Conservation (phyloP, 2,888 invertebrate species). For the Peribatodes rhomboidaria region DNA sequence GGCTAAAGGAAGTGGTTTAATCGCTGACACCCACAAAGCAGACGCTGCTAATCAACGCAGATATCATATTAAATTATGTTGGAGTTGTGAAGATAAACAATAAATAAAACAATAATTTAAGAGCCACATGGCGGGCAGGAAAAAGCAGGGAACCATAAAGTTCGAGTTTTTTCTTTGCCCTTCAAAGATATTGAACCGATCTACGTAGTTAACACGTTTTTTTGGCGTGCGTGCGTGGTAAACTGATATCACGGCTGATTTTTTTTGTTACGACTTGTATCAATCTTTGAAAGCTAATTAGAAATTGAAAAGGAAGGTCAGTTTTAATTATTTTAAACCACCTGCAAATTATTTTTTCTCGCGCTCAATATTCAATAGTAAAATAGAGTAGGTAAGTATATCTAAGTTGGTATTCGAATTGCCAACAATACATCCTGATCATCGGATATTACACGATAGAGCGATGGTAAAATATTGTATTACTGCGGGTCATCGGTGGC, state of each 20-base stretch:
- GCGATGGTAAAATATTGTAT: conserved; percentile 24
- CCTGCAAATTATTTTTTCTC: neutral
- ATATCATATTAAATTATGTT: neutral
- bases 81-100: conserved; percentile 1
- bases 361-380: neutral
- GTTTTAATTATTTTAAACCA: no score
- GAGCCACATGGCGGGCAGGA: neutral
- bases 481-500: conserved; percentile 18
- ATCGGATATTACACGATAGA: conserved; percentile 1
- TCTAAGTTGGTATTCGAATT: conserved; percentile 1
- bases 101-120: neutral
- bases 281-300: no score
- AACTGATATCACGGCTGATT: no score
- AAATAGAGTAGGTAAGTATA: neutral
- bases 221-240: neutral
- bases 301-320: no score
- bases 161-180: neutral
- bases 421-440: conserved; percentile 7
- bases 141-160: neutral
- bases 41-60: neutral
- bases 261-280: neutral
- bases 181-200: neutral
- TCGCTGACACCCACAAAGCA: conserved; percentile 11
- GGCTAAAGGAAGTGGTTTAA: conserved; percentile 24
- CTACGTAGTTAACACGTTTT: neutral